Conservation (phyloP, 2,797 vertebrate species). For the Myotis planiceps region DNA sequence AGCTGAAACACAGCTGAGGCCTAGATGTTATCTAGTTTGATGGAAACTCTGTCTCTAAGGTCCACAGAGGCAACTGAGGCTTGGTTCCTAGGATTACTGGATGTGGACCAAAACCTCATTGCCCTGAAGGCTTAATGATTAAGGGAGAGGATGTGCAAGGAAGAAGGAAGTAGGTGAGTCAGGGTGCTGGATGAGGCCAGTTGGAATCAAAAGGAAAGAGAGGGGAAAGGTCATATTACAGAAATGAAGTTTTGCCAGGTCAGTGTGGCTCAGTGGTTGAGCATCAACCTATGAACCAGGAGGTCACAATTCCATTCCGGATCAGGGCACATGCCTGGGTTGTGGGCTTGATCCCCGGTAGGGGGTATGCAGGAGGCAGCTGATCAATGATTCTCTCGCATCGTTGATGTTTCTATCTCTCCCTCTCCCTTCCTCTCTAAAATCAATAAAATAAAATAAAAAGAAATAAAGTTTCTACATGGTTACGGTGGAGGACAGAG, state of each 20-base stretch:
- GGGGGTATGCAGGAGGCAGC: too few species aligned
- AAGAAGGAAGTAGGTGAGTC: neutral
- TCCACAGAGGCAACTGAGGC: neutral
- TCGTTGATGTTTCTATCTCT: too few species aligned
- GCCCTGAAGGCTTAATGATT: neutral
- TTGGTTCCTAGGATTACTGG: neutral
- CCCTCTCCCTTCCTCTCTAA: too few species aligned
- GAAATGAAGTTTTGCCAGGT: neutral
- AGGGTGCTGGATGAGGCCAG: neutral
- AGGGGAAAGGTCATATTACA: neutral
- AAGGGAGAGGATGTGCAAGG: neutral
- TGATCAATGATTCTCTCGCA: too few species aligned
- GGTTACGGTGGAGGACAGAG: rapidly evolving
- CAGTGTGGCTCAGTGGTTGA: too few species aligned
- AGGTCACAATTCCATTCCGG: too few species aligned
- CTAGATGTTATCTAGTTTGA: neutral
- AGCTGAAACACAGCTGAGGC: neutral
- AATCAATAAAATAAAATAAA: too few species aligned
- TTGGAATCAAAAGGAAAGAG: neutral
- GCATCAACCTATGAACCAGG: too few species aligned
- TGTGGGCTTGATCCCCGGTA: too few species aligned
- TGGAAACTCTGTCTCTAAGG: neutral
- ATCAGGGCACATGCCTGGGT: too few species aligned
- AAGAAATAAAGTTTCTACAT: neutral
- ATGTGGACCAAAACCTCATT: neutral